Conservation (phyloP, 2,113 vertebrate species). For the Mus musculus region GRCm39 chr11:38169001-38169500, state of each 20-base stretch:
- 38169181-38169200: background rate
- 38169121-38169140: background rate
- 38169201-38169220: background rate
- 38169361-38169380: background rate
- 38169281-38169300: background rate
- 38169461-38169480: background rate
- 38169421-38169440: background rate
- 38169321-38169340: background rate
- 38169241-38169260: background rate
- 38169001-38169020: background rate
- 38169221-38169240: background rate
- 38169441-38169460: background rate
- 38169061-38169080: background rate
- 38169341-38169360: background rate
- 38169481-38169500: background rate
- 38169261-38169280: background rate
- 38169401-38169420: background rate
- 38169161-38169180: background rate
- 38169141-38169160: background rate
- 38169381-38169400: background rate
- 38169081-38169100: background rate
- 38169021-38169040: background rate
- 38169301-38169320: background rate
- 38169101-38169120: background rate
- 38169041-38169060: background rate